phyloP scores from a whole-genome alignment of 2,888 invertebrate species.

The Tineola bisselliella region DNA sequence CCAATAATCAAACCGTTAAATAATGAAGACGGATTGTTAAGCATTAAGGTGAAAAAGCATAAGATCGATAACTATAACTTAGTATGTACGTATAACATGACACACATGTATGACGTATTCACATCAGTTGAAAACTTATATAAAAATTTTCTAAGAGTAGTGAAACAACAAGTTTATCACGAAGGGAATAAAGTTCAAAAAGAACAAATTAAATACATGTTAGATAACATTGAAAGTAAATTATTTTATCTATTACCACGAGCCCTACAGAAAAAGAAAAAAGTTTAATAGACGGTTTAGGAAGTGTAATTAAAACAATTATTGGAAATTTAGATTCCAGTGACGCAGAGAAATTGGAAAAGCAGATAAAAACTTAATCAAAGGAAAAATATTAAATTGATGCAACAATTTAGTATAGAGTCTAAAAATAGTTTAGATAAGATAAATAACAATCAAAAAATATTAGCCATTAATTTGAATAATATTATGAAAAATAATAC shows the following conservation, averaged over 20 bases:
- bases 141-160: neutral
- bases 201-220: conserved; percentile 5
- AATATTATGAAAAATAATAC: neutral
- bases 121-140: neutral
- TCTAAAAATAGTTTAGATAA: neutral
- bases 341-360: neutral
- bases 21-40: conserved; percentile 1
- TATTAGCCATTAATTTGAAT: neutral
- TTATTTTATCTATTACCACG: neutral
- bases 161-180: neutral
- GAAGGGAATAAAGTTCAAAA: neutral
- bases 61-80: neutral
- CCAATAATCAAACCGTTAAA: neutral
- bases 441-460: neutral
- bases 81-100: neutral
- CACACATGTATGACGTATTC: neutral
- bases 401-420: neutral
- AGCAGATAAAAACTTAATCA: neutral
- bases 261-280: neutral
- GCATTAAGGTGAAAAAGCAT: neutral
- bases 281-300: conserved; percentile 5
- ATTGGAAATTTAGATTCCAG: neutral
- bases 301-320: neutral
- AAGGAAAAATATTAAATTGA: neutral
- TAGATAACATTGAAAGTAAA: conserved; percentile 11